These are phyloP conservation scores for Triplophysa yarkandensis DNA, from an alignment of 2,797 vertebrate genomes.

Conservation along the genomic window DNA sequence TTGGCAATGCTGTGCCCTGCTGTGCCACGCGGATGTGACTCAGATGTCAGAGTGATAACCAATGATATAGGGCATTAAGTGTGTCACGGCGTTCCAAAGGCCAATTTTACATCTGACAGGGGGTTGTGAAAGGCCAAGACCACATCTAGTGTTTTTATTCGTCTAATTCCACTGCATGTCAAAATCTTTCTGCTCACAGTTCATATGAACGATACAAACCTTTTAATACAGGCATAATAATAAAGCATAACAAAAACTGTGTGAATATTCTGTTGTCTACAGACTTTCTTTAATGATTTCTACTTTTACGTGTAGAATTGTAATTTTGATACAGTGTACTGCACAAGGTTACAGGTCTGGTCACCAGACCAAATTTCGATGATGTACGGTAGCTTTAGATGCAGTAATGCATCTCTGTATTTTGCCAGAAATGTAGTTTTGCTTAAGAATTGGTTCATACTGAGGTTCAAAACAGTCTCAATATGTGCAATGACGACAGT, in stretches of 20 bases:
- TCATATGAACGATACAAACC: conserved; percentile 1
- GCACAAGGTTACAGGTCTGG: conserved; percentile 2
- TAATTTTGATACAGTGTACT: background rate
- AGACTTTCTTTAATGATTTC: no score
- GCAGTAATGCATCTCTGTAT: background rate
- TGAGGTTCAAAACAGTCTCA: conserved; percentile 28
- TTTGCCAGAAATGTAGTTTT: background rate
- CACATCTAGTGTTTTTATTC: conserved; percentile 26
- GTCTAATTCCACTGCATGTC: conserved; percentile 27
- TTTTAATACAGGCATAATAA: no score
- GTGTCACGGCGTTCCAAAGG: conserved; percentile 18
- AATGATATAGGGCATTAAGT: conserved; percentile 7
- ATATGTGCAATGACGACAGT: no score
- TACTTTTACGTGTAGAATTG: background rate
- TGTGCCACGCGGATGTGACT: conserved; percentile 11
- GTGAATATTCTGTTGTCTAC: no score
- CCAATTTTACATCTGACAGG: conserved; percentile 5
- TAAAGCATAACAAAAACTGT: no score
- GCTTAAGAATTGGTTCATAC: background rate
- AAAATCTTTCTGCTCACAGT: conserved; percentile 9
- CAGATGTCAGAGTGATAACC: conserved; percentile 8
- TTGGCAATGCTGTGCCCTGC: background rate
- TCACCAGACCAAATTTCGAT: conserved; percentile 6
- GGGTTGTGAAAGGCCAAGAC: conserved; percentile 27
- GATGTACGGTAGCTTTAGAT: background rate